A percentile compares a stretch with the other conserved stretches of the same genome.
phyloP scores from a whole-genome alignment of 2,113 vertebrate species.

The Brachyistius frenatus region DNA sequence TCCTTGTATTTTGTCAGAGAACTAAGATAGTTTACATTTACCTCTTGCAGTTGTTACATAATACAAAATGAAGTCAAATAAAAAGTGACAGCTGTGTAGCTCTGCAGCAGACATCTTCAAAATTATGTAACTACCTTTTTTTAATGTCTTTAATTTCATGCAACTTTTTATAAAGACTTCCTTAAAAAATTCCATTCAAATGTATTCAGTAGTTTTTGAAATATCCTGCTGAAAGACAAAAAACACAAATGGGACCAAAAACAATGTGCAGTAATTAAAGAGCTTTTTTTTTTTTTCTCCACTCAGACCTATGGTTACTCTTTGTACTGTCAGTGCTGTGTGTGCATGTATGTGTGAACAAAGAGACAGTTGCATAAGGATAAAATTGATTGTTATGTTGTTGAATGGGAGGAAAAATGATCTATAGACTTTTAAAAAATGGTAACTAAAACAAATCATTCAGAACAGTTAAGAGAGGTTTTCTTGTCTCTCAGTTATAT shows the following conservation, averaged over 20 bases:
- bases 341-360: constrained; percentile 16
- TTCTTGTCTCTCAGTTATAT: not conserved
- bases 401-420: constrained; percentile 7
- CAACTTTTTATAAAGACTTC: not conserved
- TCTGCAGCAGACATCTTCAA: not conserved
- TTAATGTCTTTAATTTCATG: not conserved
- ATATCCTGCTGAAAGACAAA: not conserved
- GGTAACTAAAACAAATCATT: constrained; percentile 9
- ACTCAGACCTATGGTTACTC: constrained; percentile 11
- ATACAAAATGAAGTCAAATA: not conserved
- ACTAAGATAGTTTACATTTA: not conserved
- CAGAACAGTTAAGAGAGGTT: not conserved
- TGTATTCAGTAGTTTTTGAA: not conserved
- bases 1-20: not conserved
- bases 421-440: not conserved
- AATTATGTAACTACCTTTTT: not conserved
- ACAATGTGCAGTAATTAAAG: constrained; percentile 4
- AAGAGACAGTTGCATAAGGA: constrained; percentile 18
- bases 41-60: not conserved
- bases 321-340: constrained; percentile 14
- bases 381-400: constrained; percentile 18
- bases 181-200: not conserved
- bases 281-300: constrained; percentile 11
- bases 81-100: not conserved
- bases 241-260: constrained; percentile 16